Percentiles rank a stretch among this genome's conserved stretches.
Evolutionary conservation across 2,797 vertebrate species (phyloP).

Genomic region (Molothrus aeneus): DNA sequence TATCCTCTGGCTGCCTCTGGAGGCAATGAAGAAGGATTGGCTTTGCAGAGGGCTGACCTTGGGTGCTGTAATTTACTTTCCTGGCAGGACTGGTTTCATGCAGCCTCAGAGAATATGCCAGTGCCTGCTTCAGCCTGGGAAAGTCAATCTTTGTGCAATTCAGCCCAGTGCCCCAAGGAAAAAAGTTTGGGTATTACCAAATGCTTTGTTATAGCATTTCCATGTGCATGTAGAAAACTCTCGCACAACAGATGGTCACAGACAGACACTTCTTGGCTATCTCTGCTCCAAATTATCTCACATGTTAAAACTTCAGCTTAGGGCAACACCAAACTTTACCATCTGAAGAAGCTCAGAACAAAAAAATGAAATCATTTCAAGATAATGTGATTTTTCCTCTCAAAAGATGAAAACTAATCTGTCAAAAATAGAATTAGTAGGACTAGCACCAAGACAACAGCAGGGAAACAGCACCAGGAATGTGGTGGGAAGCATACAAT

Average conservation of each 20-base stretch:
- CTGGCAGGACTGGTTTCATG: not conserved
- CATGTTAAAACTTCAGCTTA: not conserved
- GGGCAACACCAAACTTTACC: not conserved
- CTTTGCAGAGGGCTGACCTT: not conserved
- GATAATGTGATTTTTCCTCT: not conserved
- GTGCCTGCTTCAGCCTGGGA: not conserved
- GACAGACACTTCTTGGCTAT: not conserved
- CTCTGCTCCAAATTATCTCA: not conserved
- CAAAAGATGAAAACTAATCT: not conserved
- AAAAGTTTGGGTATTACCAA: not conserved
- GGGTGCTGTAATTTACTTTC: not conserved
- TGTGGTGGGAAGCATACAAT: not conserved
- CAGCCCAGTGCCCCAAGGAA: not conserved
- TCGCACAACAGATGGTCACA: not conserved
- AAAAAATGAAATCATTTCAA: not conserved
- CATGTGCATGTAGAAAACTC: not conserved
- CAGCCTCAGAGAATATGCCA: not conserved
- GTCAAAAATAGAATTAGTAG: not conserved
- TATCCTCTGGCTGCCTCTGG: not conserved
- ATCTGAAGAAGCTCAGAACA: not conserved
- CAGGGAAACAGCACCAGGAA: not conserved
- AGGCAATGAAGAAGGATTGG: fast-evolving
- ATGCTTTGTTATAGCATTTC: not conserved
- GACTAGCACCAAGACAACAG: not conserved
- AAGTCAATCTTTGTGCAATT: not conserved